Percentiles rank a stretch among this genome's conserved stretches.
These are phyloP conservation scores for Notothenia rossii DNA, from an alignment of 2,113 vertebrate genomes.

Conservation along the genomic window DNA sequence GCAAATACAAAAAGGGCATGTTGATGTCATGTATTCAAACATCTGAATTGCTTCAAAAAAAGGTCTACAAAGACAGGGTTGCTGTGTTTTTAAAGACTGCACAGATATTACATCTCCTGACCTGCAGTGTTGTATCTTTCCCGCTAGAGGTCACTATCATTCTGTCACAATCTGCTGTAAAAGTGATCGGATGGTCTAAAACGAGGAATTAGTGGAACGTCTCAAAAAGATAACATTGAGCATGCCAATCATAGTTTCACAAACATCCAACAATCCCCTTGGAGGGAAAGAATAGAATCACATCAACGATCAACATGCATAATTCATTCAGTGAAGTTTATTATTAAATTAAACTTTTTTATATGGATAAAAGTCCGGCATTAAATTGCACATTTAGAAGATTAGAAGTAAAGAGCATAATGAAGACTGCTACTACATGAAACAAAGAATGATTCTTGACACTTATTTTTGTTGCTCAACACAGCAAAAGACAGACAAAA, in stretches of 20 bases:
- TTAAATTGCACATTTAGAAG: neutral
- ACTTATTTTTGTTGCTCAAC: too few relatives aligned
- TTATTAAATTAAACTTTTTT: neutral
- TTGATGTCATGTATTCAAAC: neutral
- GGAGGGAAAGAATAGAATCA: neutral
- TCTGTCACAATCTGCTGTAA: neutral
- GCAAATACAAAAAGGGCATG: neutral
- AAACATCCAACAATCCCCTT: neutral
- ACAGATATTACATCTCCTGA: neutral
- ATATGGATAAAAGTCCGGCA: neutral
- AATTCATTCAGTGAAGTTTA: neutral
- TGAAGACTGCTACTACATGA: too few relatives aligned
- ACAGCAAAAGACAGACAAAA: too few relatives aligned
- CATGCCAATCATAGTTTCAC: conserved; percentile 13
- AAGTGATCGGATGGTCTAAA: neutral
- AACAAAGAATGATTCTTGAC: too few relatives aligned
- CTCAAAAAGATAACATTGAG: conserved; percentile 22
- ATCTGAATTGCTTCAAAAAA: neutral
- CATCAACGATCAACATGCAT: neutral
- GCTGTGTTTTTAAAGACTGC: neutral
- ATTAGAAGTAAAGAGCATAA: neutral
- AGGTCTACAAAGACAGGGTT: too few relatives aligned
- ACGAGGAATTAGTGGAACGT: conserved; percentile 8
- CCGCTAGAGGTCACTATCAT: conserved; percentile 59
- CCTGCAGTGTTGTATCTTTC: conserved; percentile 9